A percentile compares a stretch with the other conserved stretches of the same genome.
Conservation (phyloP, 2,797 vertebrate genomes). For the Melanotaenia maccullochi region DNA sequence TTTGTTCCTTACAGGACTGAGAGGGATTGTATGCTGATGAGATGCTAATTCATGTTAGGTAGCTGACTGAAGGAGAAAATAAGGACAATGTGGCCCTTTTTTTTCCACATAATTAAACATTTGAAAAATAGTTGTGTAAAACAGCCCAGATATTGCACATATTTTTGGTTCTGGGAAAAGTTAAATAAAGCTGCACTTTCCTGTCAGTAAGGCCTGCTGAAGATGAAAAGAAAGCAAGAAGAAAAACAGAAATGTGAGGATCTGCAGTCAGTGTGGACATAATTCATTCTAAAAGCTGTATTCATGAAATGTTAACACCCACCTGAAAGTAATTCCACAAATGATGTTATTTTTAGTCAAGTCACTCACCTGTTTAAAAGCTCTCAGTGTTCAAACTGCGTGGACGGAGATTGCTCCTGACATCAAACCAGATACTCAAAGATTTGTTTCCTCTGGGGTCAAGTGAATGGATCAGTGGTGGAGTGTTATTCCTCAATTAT, state of each 20-base stretch:
- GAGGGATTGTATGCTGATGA: slow-evolving; percentile 44
- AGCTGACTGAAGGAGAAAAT: slow-evolving; percentile 3
- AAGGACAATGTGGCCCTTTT: neutral
- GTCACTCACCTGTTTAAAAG: slow-evolving; percentile 6
- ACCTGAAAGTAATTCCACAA: neutral
- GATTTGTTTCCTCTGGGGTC: slow-evolving; percentile 48
- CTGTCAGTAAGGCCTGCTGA: neutral
- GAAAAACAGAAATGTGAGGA: neutral
- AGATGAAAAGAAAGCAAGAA: neutral
- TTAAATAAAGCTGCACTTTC: neutral
- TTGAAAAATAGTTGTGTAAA: slow-evolving; percentile 5
- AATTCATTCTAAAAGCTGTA: slow-evolving; percentile 28
- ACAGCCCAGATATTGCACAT: neutral
- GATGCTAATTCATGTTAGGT: slow-evolving; percentile 43
- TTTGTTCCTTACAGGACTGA: slow-evolving; percentile 20
- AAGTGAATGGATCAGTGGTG: slow-evolving; percentile 60
- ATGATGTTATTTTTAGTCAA: neutral
- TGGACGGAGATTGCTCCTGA: slow-evolving; percentile 22
- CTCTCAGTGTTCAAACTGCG: slow-evolving; percentile 3
- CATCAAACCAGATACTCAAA: slow-evolving; percentile 33
- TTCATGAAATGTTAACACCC: slow-evolving; percentile 9
- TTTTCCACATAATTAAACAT: neutral
- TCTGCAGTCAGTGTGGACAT: slow-evolving; percentile 4
- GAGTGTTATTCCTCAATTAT: slow-evolving; percentile 68
- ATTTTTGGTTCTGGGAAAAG: neutral